phyloP scores from a whole-genome alignment of 1,140 invertebrate genomes.

The Leucophenga varia region DNA sequence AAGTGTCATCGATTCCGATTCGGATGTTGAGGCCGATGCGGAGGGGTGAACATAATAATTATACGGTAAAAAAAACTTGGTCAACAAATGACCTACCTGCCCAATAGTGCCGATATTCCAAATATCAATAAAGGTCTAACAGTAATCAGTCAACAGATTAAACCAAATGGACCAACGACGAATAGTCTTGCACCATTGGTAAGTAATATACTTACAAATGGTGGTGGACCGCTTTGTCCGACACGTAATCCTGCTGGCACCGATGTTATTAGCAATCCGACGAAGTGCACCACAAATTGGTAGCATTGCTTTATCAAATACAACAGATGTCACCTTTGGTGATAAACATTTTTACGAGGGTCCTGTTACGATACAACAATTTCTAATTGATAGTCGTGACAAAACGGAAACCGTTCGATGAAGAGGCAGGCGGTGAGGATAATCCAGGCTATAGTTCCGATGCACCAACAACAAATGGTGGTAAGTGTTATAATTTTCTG shows the following conservation, averaged over 20 bases:
- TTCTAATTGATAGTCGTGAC: conserved; percentile 57
- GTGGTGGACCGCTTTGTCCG: too few species aligned
- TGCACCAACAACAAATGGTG: too few species aligned
- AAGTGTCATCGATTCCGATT: conserved; percentile 50
- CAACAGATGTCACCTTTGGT: conserved; percentile 66
- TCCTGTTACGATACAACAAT: conserved; percentile 67
- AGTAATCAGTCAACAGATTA: conserved; percentile 32
- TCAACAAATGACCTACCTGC: conserved; percentile 38
- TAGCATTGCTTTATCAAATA: conserved; percentile 62
- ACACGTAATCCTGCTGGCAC: not conserved
- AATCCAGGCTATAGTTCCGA: conserved; percentile 31
- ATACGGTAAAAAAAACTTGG: conserved; percentile 48
- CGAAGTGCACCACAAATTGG: conserved; percentile 50
- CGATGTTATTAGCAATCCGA: not conserved
- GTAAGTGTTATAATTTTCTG: too few species aligned
- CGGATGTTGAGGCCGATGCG: conserved; percentile 26
- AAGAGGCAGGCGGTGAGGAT: conserved; percentile 28
- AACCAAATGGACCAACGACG: conserved; percentile 18
- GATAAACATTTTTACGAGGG: conserved; percentile 67
- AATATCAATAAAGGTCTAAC: conserved; percentile 42
- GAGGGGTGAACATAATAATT: conserved; percentile 32
- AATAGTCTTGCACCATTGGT: too few species aligned
- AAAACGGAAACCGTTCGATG: conserved; percentile 42
- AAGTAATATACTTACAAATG: too few species aligned
- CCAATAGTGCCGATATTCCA: conserved; percentile 33